Evolutionary conservation across 2,888 invertebrate species (phyloP), one percentile per base, ranked within the genome.

Genomic region (Drosophila koepferae): DNA sequence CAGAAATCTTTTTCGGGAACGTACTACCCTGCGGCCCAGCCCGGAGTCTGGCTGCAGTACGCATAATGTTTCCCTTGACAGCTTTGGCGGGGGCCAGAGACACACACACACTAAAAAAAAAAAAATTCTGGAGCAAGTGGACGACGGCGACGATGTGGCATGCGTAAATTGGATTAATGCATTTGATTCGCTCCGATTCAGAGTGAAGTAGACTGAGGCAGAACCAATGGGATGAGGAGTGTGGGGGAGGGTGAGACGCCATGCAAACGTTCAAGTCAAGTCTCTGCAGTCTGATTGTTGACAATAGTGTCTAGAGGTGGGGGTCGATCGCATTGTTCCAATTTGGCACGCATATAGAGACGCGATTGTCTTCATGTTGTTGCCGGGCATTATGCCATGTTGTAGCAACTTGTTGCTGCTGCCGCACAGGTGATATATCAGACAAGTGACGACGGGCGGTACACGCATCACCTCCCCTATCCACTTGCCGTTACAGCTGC

Each of bases 141-240:
- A 66, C 70, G 48, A 63, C 36, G 65, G 60, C 56, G 46, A 53
- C 66, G 60, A 41, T 62, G 80, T 72, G 80, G 90, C 90, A 89
- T 90, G 88, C 88, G 90, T 89, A 89, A 88, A 89, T 90, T 90
- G 88, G 91, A 90, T 89, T 89, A 90, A 90, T 88, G 88, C 90
- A 90, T 90, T 90, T 88, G 83, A 78, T 78, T 86, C 78, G 88
- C 88, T 49, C 62, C 56, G 80, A 77, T 59, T 63, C 73, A 66
- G 64, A 77, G 38, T 14, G 46, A 23, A 23, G 23, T 0, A 8
- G 53, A 36, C 23, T 28, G 38, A 16, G 54, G 1, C 9, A 18
- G 20, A 28, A 28, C 28, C 5, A 28, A 28, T 28, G 28, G 4
- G 9, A 2, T 2, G 40, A 7, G 3, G 41, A n/a, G 41, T 8